These are phyloP conservation scores for Diadromus collaris DNA, from an alignment of 2,888 invertebrate species.

Conservation along the genomic window DNA sequence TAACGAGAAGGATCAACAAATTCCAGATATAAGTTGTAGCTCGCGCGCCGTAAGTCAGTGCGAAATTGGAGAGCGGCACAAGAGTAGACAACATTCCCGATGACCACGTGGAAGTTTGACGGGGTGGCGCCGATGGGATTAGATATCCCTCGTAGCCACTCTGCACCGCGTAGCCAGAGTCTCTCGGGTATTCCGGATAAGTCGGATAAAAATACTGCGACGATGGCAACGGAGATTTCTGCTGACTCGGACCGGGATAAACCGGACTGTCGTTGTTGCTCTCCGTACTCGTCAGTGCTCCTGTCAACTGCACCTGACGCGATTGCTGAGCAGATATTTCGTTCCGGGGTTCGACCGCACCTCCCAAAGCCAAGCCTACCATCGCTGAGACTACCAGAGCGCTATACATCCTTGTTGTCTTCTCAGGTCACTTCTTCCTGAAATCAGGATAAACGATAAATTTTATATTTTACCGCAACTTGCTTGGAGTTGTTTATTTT, in stretches of 20 bases:
- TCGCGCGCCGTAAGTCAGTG: conserved; percentile 65
- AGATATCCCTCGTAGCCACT: conserved; percentile 68
- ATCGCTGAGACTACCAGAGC: conserved; percentile 49
- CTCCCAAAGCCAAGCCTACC: conserved; percentile 50
- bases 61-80: conserved; percentile 64
- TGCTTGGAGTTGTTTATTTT: not conserved
- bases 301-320: conserved; percentile 33
- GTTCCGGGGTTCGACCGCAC: conserved; percentile 43
- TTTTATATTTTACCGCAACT: not conserved
- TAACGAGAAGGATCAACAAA: conserved; percentile 76
- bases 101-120: conserved; percentile 47
- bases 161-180: conserved; percentile 64
- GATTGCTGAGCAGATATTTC: conserved; percentile 35
- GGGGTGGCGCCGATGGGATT: conserved; percentile 52
- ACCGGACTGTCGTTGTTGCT: conserved; percentile 24
- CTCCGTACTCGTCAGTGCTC: conserved; percentile 22
- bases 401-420: conserved; percentile 54
- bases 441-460: not conserved
- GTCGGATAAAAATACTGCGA: conserved; percentile 61
- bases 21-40: conserved; percentile 60
- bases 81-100: conserved; percentile 59
- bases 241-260: conserved; percentile 33
- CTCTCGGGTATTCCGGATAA: conserved; percentile 64
- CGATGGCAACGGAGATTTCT: conserved; percentile 28
- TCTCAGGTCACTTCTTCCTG: conserved; percentile 29